Conservation (phyloP, 2,113 vertebrate species). For the Oophaga pumilio region DNA sequence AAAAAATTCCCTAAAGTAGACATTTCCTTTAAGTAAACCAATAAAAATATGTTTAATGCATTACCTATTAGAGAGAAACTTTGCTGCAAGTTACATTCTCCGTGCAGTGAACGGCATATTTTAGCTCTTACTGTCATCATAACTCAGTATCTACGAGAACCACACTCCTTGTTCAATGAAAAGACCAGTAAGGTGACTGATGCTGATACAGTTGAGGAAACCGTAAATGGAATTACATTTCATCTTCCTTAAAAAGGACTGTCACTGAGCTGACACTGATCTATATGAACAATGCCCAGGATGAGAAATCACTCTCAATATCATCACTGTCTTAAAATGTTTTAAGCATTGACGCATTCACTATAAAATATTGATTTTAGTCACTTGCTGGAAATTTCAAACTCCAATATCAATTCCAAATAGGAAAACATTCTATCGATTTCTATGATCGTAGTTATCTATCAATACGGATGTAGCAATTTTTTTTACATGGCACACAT, state of each 20-base stretch:
- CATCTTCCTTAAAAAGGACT: constrained; percentile 53
- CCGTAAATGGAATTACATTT: constrained; percentile 43
- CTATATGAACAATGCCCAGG: constrained; percentile 35
- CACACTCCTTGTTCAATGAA: constrained; percentile 31
- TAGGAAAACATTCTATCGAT: background rate
- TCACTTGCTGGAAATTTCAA: background rate
- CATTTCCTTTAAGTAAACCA: background rate
- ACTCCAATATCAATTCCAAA: background rate
- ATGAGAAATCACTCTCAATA: constrained; percentile 36
- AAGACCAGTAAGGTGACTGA: constrained; percentile 50
- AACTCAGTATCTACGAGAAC: constrained; percentile 35
- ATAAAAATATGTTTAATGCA: background rate
- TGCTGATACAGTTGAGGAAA: constrained; percentile 53
- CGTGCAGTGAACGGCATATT: background rate
- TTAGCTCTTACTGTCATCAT: constrained; percentile 27
- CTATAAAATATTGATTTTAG: background rate
- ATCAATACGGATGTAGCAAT: background rate
- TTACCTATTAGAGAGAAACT: background rate
- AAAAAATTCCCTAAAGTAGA: background rate
- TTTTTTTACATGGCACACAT: too few species aligned
- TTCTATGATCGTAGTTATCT: background rate
- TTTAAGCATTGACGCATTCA: background rate
- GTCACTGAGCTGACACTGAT: constrained; percentile 37
- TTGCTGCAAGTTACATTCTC: background rate
- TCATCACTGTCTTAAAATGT: background rate